Base-by-base conservation (phyloP, 2,888 invertebrate genomes). In the Byasa hedistus region DNA sequence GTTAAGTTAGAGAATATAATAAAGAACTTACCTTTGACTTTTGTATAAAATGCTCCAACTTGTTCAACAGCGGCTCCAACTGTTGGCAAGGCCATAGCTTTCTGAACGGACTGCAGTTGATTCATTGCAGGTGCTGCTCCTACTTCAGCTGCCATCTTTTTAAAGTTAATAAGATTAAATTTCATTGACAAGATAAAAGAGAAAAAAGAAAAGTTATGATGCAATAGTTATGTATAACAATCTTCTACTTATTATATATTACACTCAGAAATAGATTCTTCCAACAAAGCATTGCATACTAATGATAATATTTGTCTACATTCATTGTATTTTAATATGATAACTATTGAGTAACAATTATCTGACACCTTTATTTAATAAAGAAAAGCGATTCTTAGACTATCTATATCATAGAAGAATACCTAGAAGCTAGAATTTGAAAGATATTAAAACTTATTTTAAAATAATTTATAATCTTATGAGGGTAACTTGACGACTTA, bases 11-110 rank as follows among this genome's bases (percentile, higher is more conserved):
- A 19, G 3, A 2, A 48, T 27, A 27, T 15, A 17, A 36, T 22
- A 39, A 52, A 54, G 17, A 57, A 61, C 57, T 55, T n/a, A 66
- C 90, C 92, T 78, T 93, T 93, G 57, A 93, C 91, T 80, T 81
- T 91, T 27, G 83, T 85, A 79, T 94, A 94, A 63, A 93, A 84
- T 54, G 91, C 91, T 17, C 92, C 91, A 8, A 93, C 92, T 76
- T 93, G 93, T 27, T 90, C 92, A 68, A 92, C 93, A 0, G 93
- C 91, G 51, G 92, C 93, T 24, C 87, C 93, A 3, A 93, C 92
- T 23, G 93, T 86, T 22, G 93, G 93, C 70, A 93, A 79, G 57
- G 92, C 85, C 84, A 92, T 87, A 23, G 89, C 92, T 75, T 93
- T 92, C 78, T 93, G 90, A 3, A 93, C 86, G 0, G 92, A 89